Percentiles rank a stretch among this genome's conserved stretches.
These are phyloP conservation scores for Melopsittacus undulatus DNA, from an alignment of 2,797 vertebrate genomes.

Conservation along the genomic window DNA sequence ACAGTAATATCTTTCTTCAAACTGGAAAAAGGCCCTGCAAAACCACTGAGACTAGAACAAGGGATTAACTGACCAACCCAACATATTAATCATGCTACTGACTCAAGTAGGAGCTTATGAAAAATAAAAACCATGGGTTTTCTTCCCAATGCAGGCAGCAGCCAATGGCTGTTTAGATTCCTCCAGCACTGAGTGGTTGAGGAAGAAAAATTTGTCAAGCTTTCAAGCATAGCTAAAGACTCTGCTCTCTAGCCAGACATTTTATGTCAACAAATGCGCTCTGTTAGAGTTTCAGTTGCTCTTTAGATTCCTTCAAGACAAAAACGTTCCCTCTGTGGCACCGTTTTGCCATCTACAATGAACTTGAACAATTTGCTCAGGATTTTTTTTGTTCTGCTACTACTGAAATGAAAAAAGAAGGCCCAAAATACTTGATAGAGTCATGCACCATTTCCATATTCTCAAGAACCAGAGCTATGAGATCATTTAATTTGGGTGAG, in stretches of 20 bases:
- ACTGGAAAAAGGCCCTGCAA: background rate
- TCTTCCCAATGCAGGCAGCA: background rate
- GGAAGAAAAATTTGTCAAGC: conserved; percentile 44
- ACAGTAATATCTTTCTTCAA: conserved; percentile 34
- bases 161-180: conserved; percentile 35
- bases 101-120: background rate
- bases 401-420: background rate
- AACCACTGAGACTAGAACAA: conserved; percentile 11
- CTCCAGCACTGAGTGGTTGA: background rate
- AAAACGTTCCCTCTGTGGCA: background rate
- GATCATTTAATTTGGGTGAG: background rate
- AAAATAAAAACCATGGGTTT: background rate
- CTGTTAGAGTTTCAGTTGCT: conserved; percentile 31
- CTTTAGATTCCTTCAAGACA: conserved; percentile 25
- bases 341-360: background rate
- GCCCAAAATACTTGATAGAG: background rate
- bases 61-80: conserved; percentile 32
- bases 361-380: background rate
- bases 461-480: background rate
- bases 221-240: conserved; percentile 44
- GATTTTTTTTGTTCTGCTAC: background rate
- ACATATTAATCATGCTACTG: conserved; percentile 31
- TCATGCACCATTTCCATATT: background rate
- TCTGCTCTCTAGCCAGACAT: conserved; percentile 26
- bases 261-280: background rate